phyloP scores from a whole-genome alignment of 2,888 invertebrate species.

The Megastigmus dorsalis region DNA sequence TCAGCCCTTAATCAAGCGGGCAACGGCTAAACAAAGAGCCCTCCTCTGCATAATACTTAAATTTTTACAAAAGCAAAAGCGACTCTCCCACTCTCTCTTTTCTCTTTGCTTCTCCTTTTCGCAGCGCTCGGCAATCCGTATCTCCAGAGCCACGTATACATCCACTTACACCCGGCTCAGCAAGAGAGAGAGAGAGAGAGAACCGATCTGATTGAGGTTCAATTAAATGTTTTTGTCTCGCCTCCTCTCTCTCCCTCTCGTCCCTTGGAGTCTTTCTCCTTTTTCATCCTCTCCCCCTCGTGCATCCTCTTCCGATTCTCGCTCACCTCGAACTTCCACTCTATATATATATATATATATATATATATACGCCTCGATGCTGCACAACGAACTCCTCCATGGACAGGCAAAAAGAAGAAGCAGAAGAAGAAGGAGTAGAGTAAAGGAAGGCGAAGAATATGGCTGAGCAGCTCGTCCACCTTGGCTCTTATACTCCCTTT shows the following conservation, averaged over 20 bases:
- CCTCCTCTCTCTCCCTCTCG: neutral
- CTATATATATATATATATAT: no score
- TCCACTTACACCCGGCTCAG: neutral
- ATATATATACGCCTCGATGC: no score
- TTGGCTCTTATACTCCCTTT: conserved; percentile 1
- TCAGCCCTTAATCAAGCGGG: no score
- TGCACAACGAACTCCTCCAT: no score
- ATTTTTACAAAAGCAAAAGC: no score
- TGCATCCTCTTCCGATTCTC: neutral
- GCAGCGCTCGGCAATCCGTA: no score
- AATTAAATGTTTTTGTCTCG: conserved; percentile 33
- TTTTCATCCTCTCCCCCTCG: neutral
- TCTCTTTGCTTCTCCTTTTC: no score
- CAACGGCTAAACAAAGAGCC: no score
- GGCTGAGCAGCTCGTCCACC: conserved; percentile 21
- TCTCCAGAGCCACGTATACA: neutral
- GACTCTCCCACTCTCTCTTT: no score
- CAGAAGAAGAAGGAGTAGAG: neutral
- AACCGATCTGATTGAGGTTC: conserved; percentile 24
- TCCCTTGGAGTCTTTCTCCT: neutral
- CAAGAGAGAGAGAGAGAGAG: no score
- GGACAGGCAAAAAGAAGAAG: conserved; percentile 2
- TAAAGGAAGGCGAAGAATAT: no score
- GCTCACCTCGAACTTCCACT: neutral
- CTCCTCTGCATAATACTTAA: no score